Conservation (phyloP, 2,888 invertebrate genomes). For the Diadromus collaris region DNA sequence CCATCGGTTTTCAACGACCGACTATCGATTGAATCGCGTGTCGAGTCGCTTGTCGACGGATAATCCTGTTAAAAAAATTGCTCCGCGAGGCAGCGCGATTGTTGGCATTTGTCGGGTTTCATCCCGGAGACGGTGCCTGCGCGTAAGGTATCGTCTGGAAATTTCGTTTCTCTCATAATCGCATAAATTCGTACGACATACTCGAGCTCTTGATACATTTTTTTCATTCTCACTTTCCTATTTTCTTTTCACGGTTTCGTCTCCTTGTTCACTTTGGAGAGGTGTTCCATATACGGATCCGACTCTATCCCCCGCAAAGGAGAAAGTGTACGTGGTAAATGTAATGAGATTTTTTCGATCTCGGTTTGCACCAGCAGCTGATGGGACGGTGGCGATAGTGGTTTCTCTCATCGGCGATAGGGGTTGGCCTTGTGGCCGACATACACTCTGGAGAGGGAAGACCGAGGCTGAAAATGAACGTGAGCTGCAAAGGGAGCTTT, state of each 20-base stretch:
- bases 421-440: conserved; percentile 1
- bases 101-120: not conserved
- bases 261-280: not conserved
- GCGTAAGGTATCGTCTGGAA: too few relatives aligned
- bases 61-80: too few relatives aligned
- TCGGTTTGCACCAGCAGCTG: conserved; percentile 7
- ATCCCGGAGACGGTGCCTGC: not conserved
- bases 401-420: conserved; percentile 15
- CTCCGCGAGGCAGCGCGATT: too few relatives aligned
- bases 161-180: too few relatives aligned
- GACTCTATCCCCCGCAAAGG: not conserved
- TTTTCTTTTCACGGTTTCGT: not conserved
- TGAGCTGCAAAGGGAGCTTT: conserved; percentile 12
- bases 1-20: not conserved
- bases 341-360: conserved; percentile 32
- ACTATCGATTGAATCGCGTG: not conserved
- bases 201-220: too few relatives aligned
- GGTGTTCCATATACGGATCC: not conserved
- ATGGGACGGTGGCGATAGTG: not conserved
- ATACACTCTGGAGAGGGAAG: conserved; percentile 24
- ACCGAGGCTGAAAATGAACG: conserved; percentile 35
- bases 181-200: not conserved
- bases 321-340: not conserved
- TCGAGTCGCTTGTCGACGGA: not conserved
- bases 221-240: not conserved